phyloP scores from a whole-genome alignment of 2,888 invertebrate genomes.

The Thera obeliscata region DNA sequence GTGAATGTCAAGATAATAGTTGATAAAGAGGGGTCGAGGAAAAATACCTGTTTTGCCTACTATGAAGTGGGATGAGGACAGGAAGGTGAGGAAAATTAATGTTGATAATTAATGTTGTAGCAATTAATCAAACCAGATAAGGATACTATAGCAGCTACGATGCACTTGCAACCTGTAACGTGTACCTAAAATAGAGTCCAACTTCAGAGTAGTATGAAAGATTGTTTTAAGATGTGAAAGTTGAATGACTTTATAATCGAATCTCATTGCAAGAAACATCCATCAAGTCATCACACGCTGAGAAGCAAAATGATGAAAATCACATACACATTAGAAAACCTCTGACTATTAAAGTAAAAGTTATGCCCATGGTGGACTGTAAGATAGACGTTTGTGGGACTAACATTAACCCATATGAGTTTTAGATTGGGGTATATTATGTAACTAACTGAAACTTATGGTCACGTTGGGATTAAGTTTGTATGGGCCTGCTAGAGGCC shows the following conservation, averaged over 20 bases:
- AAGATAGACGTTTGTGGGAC: background rate
- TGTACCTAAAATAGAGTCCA: no score
- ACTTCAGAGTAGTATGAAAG: no score
- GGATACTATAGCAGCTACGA: no score
- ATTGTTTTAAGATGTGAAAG: slow-evolving; percentile 2
- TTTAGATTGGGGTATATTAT: background rate
- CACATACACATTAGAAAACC: slow-evolving; percentile 4
- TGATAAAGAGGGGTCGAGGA: no score
- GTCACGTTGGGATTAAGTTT: background rate
- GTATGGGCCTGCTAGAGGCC: background rate
- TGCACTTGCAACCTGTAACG: no score
- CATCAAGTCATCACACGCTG: slow-evolving; percentile 3
- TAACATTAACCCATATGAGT: background rate
- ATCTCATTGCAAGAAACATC: background rate
- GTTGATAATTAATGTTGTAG: no score
- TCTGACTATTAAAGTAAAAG: background rate
- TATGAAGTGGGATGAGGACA: no score
- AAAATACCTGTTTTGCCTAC: no score
- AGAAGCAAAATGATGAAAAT: slow-evolving; percentile 5
- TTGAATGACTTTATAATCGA: background rate
- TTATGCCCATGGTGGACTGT: background rate
- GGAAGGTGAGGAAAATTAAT: no score
- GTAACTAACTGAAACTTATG: background rate
- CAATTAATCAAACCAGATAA: no score
- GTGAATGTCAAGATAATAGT: no score